These are phyloP conservation scores for Hydropsyche tenuis DNA, from an alignment of 1,140 invertebrate genomes.

Conservation along the genomic window DNA sequence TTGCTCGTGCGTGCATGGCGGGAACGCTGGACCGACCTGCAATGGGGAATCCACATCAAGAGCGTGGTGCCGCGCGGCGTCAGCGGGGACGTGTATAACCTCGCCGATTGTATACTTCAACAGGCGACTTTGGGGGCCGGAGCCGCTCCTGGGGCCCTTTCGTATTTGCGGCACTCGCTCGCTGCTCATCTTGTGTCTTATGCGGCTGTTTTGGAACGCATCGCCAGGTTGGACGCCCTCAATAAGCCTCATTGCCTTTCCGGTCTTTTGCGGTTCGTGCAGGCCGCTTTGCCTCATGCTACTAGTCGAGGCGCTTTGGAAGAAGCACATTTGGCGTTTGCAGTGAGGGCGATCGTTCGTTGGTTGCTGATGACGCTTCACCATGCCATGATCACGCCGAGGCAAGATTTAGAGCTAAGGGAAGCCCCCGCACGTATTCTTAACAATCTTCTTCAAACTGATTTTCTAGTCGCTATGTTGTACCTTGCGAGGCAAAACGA, in stretches of 20 bases:
- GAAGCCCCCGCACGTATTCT: constrained; percentile 75
- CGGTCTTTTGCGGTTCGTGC: constrained; percentile 84
- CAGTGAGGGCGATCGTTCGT: constrained; percentile 76
- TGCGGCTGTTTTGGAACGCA: constrained; percentile 84
- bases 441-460: constrained; percentile 73
- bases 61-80: constrained; percentile 84
- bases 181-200: constrained; percentile 90
- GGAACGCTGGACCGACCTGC: constrained; percentile 91
- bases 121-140: constrained; percentile 91
- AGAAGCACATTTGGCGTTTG: constrained; percentile 76
- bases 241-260: constrained; percentile 88
- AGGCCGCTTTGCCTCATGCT: constrained; percentile 76
- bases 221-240: constrained; percentile 88
- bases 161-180: constrained; percentile 90
- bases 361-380: constrained; percentile 85
- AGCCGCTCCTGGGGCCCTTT: constrained; percentile 88
- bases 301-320: constrained; percentile 79
- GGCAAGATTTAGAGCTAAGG: constrained; percentile 68
- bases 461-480: constrained; percentile 82
- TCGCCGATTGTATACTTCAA: constrained; percentile 91
- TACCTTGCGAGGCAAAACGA: constrained; percentile 81
- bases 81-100: constrained; percentile 88
- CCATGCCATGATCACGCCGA: constrained; percentile 63
- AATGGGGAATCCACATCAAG: constrained; percentile 96
- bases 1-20: constrained; percentile 88